Evolutionary conservation across 2,113 vertebrate genomes (phyloP).

Genomic region (Jaculus jaculus): DNA sequence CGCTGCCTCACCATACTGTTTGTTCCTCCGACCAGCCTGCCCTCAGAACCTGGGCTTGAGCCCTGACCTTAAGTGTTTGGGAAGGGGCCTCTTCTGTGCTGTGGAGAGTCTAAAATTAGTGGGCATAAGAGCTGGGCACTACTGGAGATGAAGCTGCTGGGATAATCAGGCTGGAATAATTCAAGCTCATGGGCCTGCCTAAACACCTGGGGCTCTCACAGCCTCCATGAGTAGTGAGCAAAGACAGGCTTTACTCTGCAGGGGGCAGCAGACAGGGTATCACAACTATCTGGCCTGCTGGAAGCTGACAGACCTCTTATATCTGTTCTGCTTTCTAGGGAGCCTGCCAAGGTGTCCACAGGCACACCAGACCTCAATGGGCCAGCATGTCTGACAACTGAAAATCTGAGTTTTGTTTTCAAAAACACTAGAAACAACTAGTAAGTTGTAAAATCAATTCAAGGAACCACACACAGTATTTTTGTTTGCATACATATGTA

Average conservation of each 20-base stretch:
- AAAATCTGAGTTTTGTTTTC: background rate
- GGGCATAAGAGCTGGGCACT: background rate
- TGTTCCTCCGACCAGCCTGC: background rate
- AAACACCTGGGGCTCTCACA: background rate
- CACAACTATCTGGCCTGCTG: background rate
- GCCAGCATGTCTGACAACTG: background rate
- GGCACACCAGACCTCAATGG: background rate
- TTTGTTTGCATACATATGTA: background rate
- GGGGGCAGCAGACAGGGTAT: background rate
- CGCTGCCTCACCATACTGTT: too few relatives aligned
- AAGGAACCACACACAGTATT: background rate
- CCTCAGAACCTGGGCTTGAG: background rate
- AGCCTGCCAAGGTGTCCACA: background rate
- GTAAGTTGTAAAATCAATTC: background rate
- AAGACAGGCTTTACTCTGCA: background rate
- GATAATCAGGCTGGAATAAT: background rate
- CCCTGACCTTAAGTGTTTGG: background rate
- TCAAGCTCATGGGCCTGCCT: background rate
- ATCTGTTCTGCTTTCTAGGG: background rate
- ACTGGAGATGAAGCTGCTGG: background rate
- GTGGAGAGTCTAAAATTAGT: background rate
- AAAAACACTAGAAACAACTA: background rate
- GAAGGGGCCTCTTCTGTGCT: background rate
- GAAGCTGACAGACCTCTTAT: background rate
- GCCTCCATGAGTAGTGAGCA: background rate